These are phyloP conservation scores for Crenuchus spilurus DNA, from an alignment of 2,797 vertebrate genomes.

Conservation along the genomic window DNA sequence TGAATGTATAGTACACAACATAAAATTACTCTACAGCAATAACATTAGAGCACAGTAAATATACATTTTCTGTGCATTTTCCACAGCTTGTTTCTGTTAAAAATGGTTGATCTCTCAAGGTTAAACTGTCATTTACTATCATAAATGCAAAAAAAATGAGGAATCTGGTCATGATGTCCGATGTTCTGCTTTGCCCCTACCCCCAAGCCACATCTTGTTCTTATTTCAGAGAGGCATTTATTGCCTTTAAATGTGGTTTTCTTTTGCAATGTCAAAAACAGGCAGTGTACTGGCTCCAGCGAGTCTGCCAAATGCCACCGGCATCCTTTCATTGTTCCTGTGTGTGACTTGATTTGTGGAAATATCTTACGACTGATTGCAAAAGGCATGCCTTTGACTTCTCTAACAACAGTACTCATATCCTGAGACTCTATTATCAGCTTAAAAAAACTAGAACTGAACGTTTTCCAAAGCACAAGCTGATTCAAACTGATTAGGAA, in stretches of 20 bases:
- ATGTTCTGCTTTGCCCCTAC: slow-evolving; percentile 32
- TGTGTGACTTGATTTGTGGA: slow-evolving; percentile 61
- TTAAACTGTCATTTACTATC: slow-evolving; percentile 42
- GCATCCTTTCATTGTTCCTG: slow-evolving; percentile 71
- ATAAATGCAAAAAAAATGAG: slow-evolving; percentile 49
- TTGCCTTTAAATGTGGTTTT: slow-evolving; percentile 68
- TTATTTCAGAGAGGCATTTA: slow-evolving; percentile 68
- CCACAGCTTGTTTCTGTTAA: no score
- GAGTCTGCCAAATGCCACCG: slow-evolving; percentile 69
- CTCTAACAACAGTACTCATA: slow-evolving; percentile 23
- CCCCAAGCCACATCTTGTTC: slow-evolving; percentile 63
- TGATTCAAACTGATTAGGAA: no score
- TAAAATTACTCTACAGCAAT: not conserved
- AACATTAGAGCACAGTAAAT: no score
- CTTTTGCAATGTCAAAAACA: slow-evolving; percentile 67
- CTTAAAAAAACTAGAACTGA: no score
- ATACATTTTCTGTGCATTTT: no score
- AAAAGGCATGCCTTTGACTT: slow-evolving; percentile 28
- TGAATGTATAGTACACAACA: not conserved
- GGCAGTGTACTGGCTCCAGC: slow-evolving; percentile 67
- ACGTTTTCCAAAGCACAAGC: no score
- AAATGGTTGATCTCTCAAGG: slow-evolving; percentile 6
- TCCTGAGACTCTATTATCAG: no score
- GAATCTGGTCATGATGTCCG: slow-evolving; percentile 35
- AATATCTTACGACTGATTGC: slow-evolving; percentile 47